Percentiles rank a stretch among this genome's conserved stretches.
Evolutionary conservation across 1,140 invertebrate species (phyloP).

Genomic region (Drosophila virilis): DNA sequence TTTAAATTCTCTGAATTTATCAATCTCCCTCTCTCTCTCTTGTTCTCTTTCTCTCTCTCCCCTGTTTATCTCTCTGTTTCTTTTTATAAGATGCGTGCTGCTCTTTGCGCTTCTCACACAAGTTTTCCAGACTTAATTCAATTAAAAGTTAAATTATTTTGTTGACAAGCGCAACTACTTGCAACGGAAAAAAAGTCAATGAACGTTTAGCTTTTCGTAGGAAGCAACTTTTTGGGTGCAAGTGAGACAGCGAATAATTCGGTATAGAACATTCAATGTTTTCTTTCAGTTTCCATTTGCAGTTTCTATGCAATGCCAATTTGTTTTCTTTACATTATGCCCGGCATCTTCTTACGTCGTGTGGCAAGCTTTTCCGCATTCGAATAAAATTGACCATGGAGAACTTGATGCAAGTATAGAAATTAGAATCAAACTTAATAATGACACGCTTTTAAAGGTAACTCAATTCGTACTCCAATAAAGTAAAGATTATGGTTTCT

Average conservation of each 20-base stretch:
- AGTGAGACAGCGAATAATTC: neutral
- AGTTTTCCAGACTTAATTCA: constrained; percentile 46
- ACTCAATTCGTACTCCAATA: too few species aligned
- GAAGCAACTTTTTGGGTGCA: constrained; percentile 3
- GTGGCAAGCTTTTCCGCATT: neutral
- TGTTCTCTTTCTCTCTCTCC: neutral
- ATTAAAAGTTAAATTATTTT: constrained; percentile 65
- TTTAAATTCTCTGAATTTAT: neutral
- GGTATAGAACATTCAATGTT: neutral
- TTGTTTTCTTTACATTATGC: neutral
- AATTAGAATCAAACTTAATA: too few species aligned
- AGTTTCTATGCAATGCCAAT: neutral
- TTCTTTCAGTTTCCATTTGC: constrained; percentile 8
- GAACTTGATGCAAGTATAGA: neutral
- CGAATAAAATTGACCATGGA: neutral
- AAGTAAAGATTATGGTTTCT: too few species aligned
- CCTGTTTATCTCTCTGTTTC: neutral
- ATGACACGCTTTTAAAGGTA: too few species aligned
- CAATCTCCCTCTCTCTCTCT: too few species aligned
- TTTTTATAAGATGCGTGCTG: neutral
- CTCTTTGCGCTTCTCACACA: neutral
- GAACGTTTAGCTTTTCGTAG: constrained; percentile 40
- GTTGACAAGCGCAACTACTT: constrained; percentile 42
- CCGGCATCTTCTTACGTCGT: neutral
- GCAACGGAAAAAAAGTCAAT: constrained; percentile 32